Evolutionary conservation across 2,888 invertebrate species (phyloP).

Genomic region (Penaeus monodon): DNA sequence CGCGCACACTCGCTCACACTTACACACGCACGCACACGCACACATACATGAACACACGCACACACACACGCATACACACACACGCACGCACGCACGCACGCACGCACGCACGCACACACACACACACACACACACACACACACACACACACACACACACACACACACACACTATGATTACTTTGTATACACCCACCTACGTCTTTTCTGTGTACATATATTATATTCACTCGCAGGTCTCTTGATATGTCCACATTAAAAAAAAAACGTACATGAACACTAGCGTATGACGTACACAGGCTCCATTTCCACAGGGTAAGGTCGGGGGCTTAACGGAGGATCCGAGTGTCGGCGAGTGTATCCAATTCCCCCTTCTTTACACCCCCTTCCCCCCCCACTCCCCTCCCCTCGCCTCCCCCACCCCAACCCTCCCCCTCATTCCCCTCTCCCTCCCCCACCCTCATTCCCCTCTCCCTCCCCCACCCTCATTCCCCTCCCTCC

Average conservation of each 20-base stretch:
- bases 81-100: not conserved
- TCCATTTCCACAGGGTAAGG: too few relatives aligned
- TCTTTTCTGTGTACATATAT: too few relatives aligned
- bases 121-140: too few relatives aligned
- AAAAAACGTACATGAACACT: too few relatives aligned
- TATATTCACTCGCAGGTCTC: too few relatives aligned
- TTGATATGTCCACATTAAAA: too few relatives aligned
- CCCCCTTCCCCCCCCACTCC: not conserved
- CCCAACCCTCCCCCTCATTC: too few relatives aligned
- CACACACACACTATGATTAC: too few relatives aligned
- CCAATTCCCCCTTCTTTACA: conserved; percentile 6
- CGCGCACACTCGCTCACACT: not conserved
- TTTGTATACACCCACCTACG: too few relatives aligned
- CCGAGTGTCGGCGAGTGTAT: not conserved
- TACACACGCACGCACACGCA: not conserved
- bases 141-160: too few relatives aligned
- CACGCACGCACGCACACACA: not conserved
- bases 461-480: not conserved
- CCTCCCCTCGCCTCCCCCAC: not conserved
- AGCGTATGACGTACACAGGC: too few relatives aligned
- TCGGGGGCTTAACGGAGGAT: conserved; percentile 6
- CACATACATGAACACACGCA: not conserved
- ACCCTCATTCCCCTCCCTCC: not conserved
- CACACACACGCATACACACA: not conserved
- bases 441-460: too few relatives aligned